A percentile compares a stretch with the other conserved stretches of the same genome.
Conservation (phyloP, 2,113 vertebrate genomes). For the Arothron firmamentum region DNA sequence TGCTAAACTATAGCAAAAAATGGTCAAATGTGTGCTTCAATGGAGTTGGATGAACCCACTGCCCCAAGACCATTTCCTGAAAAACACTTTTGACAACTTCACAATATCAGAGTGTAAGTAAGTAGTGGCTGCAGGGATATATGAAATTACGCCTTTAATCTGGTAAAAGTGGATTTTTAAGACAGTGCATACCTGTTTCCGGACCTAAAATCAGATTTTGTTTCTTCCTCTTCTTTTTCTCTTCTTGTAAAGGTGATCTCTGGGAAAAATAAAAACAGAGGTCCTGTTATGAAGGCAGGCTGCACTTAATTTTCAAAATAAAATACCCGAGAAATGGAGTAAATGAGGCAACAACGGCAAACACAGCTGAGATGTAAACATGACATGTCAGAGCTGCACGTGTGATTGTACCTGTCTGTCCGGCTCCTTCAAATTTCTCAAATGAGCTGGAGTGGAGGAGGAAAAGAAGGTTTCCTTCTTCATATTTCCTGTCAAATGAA, state of each 20-base stretch:
- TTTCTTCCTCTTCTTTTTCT: conserved; percentile 82
- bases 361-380: background rate
- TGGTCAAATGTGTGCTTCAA: too few species aligned
- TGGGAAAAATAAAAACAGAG: conserved; percentile 49
- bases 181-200: conserved; percentile 79
- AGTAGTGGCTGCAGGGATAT: too few species aligned
- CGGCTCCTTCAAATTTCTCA: conserved; percentile 70
- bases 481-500: conserved; percentile 65
- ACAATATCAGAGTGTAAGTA: too few species aligned
- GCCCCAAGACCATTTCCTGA: too few species aligned
- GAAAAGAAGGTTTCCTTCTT: conserved; percentile 69
- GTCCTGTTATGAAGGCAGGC: too few species aligned
- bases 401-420: conserved; percentile 76
- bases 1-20: too few species aligned
- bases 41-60: background rate
- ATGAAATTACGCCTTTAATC: too few species aligned
- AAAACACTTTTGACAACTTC: too few species aligned
- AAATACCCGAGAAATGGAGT: background rate
- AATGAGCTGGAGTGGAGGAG: conserved; percentile 56
- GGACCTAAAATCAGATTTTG: conserved; percentile 83
- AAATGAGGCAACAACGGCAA: background rate
- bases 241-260: conserved; percentile 77
- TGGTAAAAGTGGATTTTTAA: background rate
- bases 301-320: too few species aligned
- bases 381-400: background rate